Evolutionary conservation across 2,888 invertebrate species (phyloP).

Genomic region (Spilarctia lutea): DNA sequence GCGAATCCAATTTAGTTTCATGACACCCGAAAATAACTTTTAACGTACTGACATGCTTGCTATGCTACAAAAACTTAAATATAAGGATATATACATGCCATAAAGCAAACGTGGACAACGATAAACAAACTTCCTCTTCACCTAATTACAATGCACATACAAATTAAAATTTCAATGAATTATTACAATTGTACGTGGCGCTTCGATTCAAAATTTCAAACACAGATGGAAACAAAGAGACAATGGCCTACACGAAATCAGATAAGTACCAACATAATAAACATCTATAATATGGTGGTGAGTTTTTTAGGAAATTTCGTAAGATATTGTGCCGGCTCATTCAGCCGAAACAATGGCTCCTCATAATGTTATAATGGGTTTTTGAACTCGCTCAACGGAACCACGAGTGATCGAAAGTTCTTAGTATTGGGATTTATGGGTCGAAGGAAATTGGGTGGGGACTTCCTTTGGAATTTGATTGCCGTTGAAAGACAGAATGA

Average conservation of each 20-base stretch:
- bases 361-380: conserved; percentile 83
- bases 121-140: conserved; percentile 21
- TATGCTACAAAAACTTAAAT: background rate
- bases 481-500: conserved; percentile 37
- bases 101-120: conserved; percentile 14
- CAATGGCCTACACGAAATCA: conserved; percentile 74
- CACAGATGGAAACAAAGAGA: conserved; percentile 60
- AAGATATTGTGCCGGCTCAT: conserved; percentile 83
- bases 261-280: conserved; percentile 73
- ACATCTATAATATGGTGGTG: conserved; percentile 78
- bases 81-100: background rate
- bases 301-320: conserved; percentile 84
- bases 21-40: background rate
- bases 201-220: conserved; percentile 49
- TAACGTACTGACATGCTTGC: background rate
- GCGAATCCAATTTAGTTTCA: background rate
- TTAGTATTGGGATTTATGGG: conserved; percentile 72
- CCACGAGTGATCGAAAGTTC: conserved; percentile 80
- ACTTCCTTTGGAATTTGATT: conserved; percentile 68
- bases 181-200: conserved; percentile 47
- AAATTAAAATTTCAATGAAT: conserved; percentile 43
- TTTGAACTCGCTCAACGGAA: conserved; percentile 82
- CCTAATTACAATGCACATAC: conserved; percentile 52
- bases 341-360: conserved; percentile 83
- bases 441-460: conserved; percentile 73